phyloP scores from a whole-genome alignment of 1,140 invertebrate species.

The Hormaphis cornu region DNA sequence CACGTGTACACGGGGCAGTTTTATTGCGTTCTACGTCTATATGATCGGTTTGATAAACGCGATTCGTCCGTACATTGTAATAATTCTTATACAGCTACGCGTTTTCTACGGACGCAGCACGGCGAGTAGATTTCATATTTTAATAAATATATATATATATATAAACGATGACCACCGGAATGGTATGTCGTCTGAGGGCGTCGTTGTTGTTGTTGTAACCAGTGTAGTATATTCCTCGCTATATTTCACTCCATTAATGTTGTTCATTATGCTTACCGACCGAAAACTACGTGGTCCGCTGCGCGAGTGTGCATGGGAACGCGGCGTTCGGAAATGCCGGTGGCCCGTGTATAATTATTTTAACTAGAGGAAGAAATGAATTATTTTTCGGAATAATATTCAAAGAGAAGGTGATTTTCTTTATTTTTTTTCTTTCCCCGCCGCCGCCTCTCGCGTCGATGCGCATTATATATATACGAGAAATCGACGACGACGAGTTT shows the following conservation, averaged over 20 bases:
- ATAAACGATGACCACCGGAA: neutral
- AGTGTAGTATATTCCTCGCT: no score
- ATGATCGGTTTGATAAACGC: no score
- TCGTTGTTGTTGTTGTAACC: no score
- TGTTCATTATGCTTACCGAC: neutral
- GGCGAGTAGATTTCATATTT: neutral
- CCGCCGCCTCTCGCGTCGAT: neutral
- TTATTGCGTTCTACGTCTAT: no score
- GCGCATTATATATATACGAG: no score
- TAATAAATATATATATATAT: neutral
- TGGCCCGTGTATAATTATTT: conserved; percentile 31
- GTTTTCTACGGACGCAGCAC: no score
- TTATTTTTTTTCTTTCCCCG: neutral
- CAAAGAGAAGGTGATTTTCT: conserved; percentile 27
- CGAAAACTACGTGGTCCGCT: conserved; percentile 11
- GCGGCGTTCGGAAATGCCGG: conserved; percentile 12
- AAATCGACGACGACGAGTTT: neutral
- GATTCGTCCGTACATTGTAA: no score
- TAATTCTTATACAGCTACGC: no score
- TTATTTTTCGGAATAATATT: conserved; percentile 26
- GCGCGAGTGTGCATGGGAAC: conserved; percentile 4
- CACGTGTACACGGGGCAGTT: no score
- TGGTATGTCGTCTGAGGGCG: neutral
- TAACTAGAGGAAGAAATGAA: conserved; percentile 32
- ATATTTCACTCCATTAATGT: neutral